Percentiles rank a stretch among this genome's conserved stretches.
These are phyloP conservation scores for Tachysurus fulvidraco DNA, from an alignment of 2,113 vertebrate species.

Conservation along the genomic window DNA sequence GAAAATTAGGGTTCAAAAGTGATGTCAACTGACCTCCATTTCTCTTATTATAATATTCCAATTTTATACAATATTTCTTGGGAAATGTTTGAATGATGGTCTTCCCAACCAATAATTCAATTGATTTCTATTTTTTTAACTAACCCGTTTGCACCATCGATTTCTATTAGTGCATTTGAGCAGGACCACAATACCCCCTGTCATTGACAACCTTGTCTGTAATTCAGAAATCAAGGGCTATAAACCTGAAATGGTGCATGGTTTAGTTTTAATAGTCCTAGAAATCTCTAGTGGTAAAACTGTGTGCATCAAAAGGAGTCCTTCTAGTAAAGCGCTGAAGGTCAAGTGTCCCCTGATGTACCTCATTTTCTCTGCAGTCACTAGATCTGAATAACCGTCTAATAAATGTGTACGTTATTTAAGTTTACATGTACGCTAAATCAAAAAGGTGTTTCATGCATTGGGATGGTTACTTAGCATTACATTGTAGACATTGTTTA, in stretches of 20 bases:
- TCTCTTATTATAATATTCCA: no score
- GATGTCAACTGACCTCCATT: no score
- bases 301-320: slow-evolving; percentile 13
- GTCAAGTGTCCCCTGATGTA: slow-evolving; percentile 17
- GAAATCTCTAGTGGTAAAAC: slow-evolving; percentile 33
- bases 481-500: not conserved
- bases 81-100: no score
- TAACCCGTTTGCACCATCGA: not conserved
- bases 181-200: not conserved
- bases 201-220: not conserved
- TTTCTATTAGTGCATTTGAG: not conserved
- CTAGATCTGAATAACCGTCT: not conserved
- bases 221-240: not conserved
- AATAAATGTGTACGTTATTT: not conserved
- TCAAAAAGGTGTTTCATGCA: not conserved
- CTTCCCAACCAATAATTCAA: not conserved
- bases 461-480: not conserved
- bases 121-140: not conserved
- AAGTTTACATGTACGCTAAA: not conserved
- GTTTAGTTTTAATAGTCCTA: not conserved
- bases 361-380: not conserved
- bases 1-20: no score
- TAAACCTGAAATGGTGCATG: not conserved
- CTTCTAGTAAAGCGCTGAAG: slow-evolving; percentile 28
- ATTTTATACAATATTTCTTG: no score